Percentiles rank a stretch among this genome's conserved stretches.
phyloP scores from a whole-genome alignment of 1,140 invertebrate genomes.

The Euwallacea similis region DNA sequence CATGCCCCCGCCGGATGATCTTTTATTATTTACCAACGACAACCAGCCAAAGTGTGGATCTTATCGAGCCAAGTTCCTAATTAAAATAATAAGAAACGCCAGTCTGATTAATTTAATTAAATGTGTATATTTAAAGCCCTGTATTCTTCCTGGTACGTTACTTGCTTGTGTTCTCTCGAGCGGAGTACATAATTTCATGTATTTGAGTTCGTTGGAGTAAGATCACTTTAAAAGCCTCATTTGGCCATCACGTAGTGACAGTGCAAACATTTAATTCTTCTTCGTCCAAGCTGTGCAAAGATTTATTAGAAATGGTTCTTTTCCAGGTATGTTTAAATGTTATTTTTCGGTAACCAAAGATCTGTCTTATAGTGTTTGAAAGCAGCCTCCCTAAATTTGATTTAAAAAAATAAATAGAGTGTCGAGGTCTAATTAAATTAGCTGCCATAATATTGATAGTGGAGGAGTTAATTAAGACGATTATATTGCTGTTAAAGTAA shows the following conservation, averaged over 20 bases:
- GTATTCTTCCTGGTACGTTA: constrained; percentile 5
- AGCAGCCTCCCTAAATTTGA: too few relatives aligned
- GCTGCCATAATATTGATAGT: too few relatives aligned
- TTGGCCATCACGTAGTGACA: neutral
- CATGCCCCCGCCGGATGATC: neutral
- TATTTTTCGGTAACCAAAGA: too few relatives aligned
- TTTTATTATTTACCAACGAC: neutral
- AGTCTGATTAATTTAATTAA: neutral
- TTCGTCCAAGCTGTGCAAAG: too few relatives aligned
- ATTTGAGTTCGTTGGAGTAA: neutral
- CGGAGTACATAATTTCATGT: neutral
- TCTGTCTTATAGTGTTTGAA: too few relatives aligned
- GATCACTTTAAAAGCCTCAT: neutral
- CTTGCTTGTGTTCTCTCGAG: neutral
- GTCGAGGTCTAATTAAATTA: too few relatives aligned
- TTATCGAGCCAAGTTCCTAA: neutral
- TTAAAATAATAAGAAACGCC: constrained; percentile 2
- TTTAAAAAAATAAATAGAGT: too few relatives aligned
- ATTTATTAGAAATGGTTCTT: too few relatives aligned
- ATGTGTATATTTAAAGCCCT: constrained; percentile 5
- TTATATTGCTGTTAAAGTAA: neutral
- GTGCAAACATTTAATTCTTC: neutral
- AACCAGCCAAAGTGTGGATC: constrained; percentile 5
- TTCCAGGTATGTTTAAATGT: too few relatives aligned
- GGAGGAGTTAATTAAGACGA: neutral